Evolutionary conservation across 2,113 vertebrate species (phyloP).

Genomic region (Nettapus auritus): DNA sequence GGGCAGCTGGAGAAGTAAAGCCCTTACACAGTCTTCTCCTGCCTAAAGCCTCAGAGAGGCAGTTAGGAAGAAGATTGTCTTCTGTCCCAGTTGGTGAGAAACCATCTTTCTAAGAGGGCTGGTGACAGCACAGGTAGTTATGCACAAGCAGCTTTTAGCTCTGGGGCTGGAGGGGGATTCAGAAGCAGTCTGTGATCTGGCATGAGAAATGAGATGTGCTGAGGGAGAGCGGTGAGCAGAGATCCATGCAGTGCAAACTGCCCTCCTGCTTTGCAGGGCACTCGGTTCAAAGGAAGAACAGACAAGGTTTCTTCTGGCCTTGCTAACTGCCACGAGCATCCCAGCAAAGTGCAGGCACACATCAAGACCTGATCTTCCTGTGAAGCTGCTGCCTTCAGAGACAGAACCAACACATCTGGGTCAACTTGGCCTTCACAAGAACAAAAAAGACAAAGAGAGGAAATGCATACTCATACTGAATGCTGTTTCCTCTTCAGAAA

Average conservation of each 20-base stretch:
- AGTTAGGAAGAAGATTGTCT: background rate
- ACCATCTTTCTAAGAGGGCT: background rate
- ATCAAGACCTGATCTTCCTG: background rate
- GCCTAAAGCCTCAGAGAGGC: background rate
- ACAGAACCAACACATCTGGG: background rate
- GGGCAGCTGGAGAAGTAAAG: background rate
- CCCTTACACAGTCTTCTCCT: background rate
- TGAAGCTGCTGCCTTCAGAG: slow-evolving; percentile 14
- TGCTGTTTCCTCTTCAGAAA: slow-evolving; percentile 21
- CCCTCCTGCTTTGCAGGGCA: background rate
- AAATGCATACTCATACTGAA: background rate
- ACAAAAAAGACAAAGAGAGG: slow-evolving; percentile 16
- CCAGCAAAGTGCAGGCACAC: background rate
- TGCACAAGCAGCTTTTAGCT: background rate
- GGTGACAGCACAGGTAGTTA: background rate
- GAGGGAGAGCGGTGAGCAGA: background rate
- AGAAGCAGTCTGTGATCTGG: background rate
- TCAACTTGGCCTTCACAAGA: slow-evolving; percentile 23
- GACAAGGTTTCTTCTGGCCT: background rate
- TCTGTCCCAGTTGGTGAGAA: background rate
- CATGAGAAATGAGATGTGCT: background rate
- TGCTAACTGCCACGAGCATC: background rate
- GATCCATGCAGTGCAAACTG: background rate
- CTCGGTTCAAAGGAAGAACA: slow-evolving; percentile 24
- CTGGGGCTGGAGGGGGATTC: background rate